A percentile compares a stretch with the other conserved stretches of the same genome.
Conservation (phyloP, 2,797 vertebrate species). For the Typhlichthys subterraneus region DNA sequence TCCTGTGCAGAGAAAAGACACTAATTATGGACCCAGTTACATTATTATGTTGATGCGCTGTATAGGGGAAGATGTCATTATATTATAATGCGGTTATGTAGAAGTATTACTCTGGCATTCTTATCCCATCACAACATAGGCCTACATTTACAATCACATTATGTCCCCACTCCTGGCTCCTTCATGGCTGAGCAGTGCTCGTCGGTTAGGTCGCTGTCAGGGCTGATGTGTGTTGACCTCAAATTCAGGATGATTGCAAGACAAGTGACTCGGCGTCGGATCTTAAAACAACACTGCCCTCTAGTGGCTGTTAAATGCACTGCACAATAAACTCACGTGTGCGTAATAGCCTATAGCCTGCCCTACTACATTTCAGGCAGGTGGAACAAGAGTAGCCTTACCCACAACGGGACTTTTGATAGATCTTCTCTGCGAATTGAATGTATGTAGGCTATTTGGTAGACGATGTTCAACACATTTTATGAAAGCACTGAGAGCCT, state of each 20-base stretch:
- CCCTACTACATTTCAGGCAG: neutral
- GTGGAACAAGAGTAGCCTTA: too few relatives aligned
- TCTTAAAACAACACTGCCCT: conserved; percentile 62
- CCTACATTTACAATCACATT: neutral
- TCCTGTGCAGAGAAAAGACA: too few relatives aligned
- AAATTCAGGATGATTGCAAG: conserved; percentile 37
- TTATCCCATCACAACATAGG: conserved; percentile 5
- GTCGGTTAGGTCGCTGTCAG: conserved; percentile 36
- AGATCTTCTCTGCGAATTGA: too few relatives aligned
- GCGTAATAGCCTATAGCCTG: neutral
- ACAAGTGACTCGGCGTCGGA: neutral
- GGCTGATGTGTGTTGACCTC: conserved; percentile 42
- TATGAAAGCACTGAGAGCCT: too few relatives aligned
- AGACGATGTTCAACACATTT: too few relatives aligned
- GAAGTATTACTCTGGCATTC: conserved; percentile 1
- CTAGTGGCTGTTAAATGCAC: conserved; percentile 41
- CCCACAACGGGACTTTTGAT: too few relatives aligned
- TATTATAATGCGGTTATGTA: neutral
- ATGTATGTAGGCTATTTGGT: too few relatives aligned
- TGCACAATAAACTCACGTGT: neutral
- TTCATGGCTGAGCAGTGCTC: conserved; percentile 20
- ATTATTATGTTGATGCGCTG: too few relatives aligned
- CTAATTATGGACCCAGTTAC: too few relatives aligned
- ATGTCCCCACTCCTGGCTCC: conserved; percentile 7
- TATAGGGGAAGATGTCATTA: neutral